A percentile compares a stretch with the other conserved stretches of the same genome.
Conservation (phyloP, 2,888 invertebrate genomes). For the Trachelus stipa region DNA sequence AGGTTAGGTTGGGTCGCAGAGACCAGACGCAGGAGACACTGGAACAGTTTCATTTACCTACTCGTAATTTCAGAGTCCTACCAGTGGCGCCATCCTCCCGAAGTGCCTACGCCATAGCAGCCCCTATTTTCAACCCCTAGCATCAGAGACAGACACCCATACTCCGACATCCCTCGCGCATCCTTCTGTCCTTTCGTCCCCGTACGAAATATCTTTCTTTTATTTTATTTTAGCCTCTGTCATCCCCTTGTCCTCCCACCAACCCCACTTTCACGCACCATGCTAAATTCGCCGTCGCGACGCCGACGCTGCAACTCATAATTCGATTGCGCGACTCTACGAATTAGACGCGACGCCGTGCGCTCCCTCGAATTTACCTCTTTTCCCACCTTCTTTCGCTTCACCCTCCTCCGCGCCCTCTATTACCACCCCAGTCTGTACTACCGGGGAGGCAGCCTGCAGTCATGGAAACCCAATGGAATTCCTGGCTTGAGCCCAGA, state of each 20-base stretch:
- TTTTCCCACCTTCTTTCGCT: background rate
- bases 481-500: background rate
- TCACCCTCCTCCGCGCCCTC: no score
- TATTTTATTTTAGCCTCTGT: slow-evolving; percentile 30
- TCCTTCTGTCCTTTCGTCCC: slow-evolving; percentile 14
- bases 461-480: background rate
- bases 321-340: background rate
- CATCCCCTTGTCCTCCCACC: no score
- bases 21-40: slow-evolving; percentile 35
- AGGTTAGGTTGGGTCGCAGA: slow-evolving; percentile 22
- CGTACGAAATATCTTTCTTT: slow-evolving; percentile 40
- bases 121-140: background rate
- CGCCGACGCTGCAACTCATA: background rate
- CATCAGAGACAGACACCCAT: background rate
- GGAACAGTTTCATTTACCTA: slow-evolving; percentile 51
- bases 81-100: slow-evolving; percentile 13
- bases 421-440: background rate
- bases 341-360: background rate
- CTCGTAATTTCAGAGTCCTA: slow-evolving; percentile 41
- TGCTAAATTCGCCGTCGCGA: background rate
- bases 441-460: no score
- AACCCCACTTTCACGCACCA: background rate
- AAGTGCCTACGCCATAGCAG: background rate
- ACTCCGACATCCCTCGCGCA: background rate
- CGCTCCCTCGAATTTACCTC: background rate